These are phyloP conservation scores for Brachionus koreanus DNA, from an alignment of 1,140 invertebrate genomes.

Conservation along the genomic window DNA sequence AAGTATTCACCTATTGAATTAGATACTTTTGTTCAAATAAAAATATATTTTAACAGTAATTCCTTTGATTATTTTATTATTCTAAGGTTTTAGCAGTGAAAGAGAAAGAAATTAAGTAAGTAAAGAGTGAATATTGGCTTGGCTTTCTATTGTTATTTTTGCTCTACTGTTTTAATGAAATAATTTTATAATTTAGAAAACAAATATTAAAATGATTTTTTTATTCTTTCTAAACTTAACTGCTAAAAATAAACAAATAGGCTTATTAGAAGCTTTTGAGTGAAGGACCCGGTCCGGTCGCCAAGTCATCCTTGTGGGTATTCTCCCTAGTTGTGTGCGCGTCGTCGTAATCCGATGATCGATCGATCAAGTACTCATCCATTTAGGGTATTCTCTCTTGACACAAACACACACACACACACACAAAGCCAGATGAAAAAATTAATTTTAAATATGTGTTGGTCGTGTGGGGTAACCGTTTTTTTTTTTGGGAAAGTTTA, in stretches of 20 bases:
- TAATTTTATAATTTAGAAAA: conserved; percentile 32
- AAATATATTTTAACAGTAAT: neutral
- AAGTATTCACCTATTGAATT: conserved; percentile 5
- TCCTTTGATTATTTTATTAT: conserved; percentile 20
- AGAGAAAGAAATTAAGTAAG: neutral
- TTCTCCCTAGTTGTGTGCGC: neutral
- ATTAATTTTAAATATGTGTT: neutral
- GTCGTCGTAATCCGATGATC: neutral
- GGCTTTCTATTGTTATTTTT: neutral
- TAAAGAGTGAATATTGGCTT: neutral
- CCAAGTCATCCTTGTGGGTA: neutral
- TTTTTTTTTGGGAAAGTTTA: conserved; percentile 11
- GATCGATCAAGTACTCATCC: neutral
- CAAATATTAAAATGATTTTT: neutral
- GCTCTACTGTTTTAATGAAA: neutral
- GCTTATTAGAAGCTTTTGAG: neutral
- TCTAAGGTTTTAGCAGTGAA: neutral
- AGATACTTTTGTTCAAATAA: neutral
- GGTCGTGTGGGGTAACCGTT: neutral
- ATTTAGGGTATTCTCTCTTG: conserved; percentile 1
- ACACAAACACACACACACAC: neutral
- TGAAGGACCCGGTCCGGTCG: neutral
- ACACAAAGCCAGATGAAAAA: neutral
- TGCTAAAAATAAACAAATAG: neutral
- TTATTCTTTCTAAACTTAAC: neutral